Evolutionary conservation across 2,888 invertebrate species (phyloP), one percentile per base, ranked within the genome.

Genomic region (Stomorhina lunata): DNA sequence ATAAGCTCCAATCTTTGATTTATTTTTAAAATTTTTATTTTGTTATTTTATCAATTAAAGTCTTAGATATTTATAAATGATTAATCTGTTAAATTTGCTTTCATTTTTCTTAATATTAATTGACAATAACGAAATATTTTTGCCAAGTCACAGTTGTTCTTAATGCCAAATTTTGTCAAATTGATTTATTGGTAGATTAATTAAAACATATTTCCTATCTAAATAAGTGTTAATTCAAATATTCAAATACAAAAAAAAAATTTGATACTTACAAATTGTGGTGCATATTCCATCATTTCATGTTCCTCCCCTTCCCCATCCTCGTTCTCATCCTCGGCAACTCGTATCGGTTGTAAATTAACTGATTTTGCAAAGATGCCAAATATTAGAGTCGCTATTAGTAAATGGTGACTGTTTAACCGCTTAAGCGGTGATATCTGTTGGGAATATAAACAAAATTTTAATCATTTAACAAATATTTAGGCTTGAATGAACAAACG

Each of bases 271-370:
- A 90, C 90, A 84, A 87, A 90, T 86, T 90, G 85, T 63, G 90
- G 89, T 32, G 90, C 90, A 85, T 90, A 90, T 86, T 90, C 89
- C 86, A 88, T 86, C 85, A 87, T 86, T 84, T 88, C 88, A 73
- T 85, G 80, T 34, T 88, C 88, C 79, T 87, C 87, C 83, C 87
- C 87, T 40, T 80, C 79, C 4, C 75, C 75, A 22, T 17, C 79
- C 0, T 68, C 83, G 22, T n/a, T n/a, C n/a, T 77, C 77, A 1
- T 84, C 85, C 20, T 87, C 86, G 5, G 84, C 81, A 61, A 87
- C 85, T 48, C 85, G 85, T 84, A 86, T 86, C 76, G 79, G 80
- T 50, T 61, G 86, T 77, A 77, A 73, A 27, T 78, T 69, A 61
- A 81, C 81, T 72, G 68, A 48, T 72, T 76, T 79, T 17, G 84